Evolutionary conservation across 2,888 invertebrate species (phyloP).

Genomic region (Scelioninae gen. 2): DNA sequence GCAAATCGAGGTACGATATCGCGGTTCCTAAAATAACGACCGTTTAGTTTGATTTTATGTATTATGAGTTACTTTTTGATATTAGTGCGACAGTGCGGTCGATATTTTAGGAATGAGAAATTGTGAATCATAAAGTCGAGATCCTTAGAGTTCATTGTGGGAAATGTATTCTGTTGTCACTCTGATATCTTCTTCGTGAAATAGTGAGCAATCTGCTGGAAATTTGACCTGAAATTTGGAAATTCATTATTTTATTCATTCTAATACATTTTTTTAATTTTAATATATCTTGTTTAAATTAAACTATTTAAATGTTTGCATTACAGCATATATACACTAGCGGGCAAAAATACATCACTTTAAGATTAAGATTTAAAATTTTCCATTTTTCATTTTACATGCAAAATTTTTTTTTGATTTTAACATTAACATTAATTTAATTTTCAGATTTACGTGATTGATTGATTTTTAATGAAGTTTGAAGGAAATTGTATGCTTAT

Average conservation of each 20-base stretch:
- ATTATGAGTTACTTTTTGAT: background rate
- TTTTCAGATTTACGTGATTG: slow-evolving; percentile 97
- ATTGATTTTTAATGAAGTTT: no score
- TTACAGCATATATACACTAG: no score
- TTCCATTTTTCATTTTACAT: no score
- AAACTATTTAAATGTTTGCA: no score
- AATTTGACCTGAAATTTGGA: slow-evolving; percentile 78
- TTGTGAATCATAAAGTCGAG: slow-evolving; percentile 1
- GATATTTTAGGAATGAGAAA: slow-evolving; percentile 13
- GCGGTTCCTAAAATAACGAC: slow-evolving; percentile 17
- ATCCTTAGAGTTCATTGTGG: slow-evolving; percentile 85
- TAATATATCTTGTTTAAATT: no score
- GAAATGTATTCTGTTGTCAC: slow-evolving; percentile 86
- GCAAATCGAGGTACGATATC: slow-evolving; percentile 52
- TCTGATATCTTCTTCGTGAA: slow-evolving; percentile 88
- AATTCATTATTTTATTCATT: background rate
- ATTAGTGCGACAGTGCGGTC: background rate
- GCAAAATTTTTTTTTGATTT: no score
- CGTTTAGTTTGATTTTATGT: background rate
- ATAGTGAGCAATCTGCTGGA: slow-evolving; percentile 84
- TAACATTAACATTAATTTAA: slow-evolving; percentile 10
- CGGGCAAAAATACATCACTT: no score
- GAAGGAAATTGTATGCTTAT: no score
- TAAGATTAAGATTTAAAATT: no score
- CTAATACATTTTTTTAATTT: no score